These are phyloP conservation scores for Molossus alvarezi DNA, from an alignment of 2,797 vertebrate genomes.

Conservation along the genomic window DNA sequence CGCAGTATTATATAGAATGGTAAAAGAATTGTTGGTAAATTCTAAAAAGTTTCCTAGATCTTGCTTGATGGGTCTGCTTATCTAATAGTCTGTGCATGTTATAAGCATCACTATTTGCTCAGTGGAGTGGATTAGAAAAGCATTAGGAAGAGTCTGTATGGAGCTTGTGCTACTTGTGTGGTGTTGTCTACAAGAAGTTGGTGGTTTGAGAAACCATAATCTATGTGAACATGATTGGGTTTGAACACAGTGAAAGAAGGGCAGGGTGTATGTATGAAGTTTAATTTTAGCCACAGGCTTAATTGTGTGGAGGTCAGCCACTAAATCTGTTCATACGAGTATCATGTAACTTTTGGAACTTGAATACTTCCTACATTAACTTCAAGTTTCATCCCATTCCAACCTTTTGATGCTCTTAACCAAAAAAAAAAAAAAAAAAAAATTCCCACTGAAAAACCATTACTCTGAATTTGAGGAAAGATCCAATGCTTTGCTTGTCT, in stretches of 20 bases:
- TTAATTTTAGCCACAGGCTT: slow-evolving; percentile 53
- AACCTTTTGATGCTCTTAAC: slow-evolving; percentile 21
- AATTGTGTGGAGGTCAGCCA: not conserved
- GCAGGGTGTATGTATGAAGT: not conserved
- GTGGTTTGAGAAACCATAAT: slow-evolving; percentile 29
- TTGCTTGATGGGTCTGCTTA: not conserved
- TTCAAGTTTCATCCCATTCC: slow-evolving; percentile 58
- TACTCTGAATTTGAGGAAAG: slow-evolving; percentile 51
- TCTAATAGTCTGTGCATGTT: not conserved
- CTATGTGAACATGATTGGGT: not conserved
- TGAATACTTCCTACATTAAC: slow-evolving; percentile 56
- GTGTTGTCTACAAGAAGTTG: slow-evolving; percentile 21
- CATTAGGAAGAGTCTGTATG: not conserved
- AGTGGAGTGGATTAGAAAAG: slow-evolving; percentile 25
- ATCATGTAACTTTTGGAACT: slow-evolving; percentile 55
- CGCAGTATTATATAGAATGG: not conserved
- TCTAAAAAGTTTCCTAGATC: slow-evolving; percentile 8
- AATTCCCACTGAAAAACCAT: slow-evolving; percentile 5
- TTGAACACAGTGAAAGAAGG: not conserved
- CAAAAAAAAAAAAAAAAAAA: not conserved
- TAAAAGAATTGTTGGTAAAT: slow-evolving; percentile 38
- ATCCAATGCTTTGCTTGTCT: slow-evolving; percentile 13
- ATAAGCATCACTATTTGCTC: slow-evolving; percentile 1
- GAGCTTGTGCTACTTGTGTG: slow-evolving; percentile 14
- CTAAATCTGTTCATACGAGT: slow-evolving; percentile 48